phyloP scores from a whole-genome alignment of 1,140 invertebrate genomes.

The Carposina sasakii region DNA sequence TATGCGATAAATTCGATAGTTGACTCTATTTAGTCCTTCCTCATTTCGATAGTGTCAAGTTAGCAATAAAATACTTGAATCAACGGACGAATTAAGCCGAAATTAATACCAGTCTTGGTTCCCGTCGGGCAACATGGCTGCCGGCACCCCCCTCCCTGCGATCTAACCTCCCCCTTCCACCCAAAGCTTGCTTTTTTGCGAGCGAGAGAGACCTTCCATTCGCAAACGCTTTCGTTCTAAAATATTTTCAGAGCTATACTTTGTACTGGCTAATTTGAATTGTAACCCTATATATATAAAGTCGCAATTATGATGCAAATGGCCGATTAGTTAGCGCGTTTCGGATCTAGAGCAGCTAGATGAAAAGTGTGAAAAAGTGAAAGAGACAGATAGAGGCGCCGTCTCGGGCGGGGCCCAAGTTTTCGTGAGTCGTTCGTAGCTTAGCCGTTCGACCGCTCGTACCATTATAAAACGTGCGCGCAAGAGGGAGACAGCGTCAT shows the following conservation, averaged over 20 bases:
- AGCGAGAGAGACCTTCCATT: slow-evolving; percentile 67
- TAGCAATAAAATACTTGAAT: slow-evolving; percentile 53
- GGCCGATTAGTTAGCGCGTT: slow-evolving; percentile 20
- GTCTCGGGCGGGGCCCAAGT: slow-evolving; percentile 70
- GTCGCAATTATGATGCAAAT: slow-evolving; percentile 17
- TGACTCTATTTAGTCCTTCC: too few relatives aligned
- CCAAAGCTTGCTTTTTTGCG: slow-evolving; percentile 66
- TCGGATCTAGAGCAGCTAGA: slow-evolving; percentile 21
- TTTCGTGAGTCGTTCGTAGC: slow-evolving; percentile 68
- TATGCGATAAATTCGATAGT: too few relatives aligned
- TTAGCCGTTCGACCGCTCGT: slow-evolving; percentile 58
- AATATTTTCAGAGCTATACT: slow-evolving; percentile 55
- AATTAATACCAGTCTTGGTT: slow-evolving; percentile 68
- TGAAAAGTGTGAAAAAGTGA: slow-evolving; percentile 72
- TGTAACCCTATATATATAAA: slow-evolving; percentile 12
- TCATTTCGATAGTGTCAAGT: too few relatives aligned
- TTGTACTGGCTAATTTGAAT: slow-evolving; percentile 17
- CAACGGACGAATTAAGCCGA: slow-evolving; percentile 61
- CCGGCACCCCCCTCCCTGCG: slow-evolving; percentile 30
- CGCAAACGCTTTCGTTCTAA: slow-evolving; percentile 65
- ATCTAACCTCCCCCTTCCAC: slow-evolving; percentile 42
- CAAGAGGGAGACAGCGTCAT: slow-evolving; percentile 48
- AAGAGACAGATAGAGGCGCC: slow-evolving; percentile 68
- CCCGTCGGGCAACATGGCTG: slow-evolving; percentile 61
- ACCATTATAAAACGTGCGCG: slow-evolving; percentile 26